Evolutionary conservation across 2,888 invertebrate genomes (phyloP).

Genomic region (Rhingia campestris): DNA sequence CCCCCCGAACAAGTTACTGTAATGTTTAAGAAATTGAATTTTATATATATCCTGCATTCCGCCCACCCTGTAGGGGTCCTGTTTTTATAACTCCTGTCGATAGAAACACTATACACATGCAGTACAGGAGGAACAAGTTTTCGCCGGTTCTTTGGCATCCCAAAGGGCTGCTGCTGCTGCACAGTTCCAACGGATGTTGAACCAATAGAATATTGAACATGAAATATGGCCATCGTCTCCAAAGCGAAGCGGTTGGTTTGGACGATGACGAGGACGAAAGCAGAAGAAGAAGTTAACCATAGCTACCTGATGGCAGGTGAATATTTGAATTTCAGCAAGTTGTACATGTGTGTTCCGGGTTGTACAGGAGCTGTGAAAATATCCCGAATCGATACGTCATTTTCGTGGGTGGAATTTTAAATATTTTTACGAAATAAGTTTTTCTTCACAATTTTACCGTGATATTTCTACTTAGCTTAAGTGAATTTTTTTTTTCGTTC

Average conservation of each 20-base stretch:
- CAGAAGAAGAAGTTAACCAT: conserved; percentile 49
- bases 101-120: conserved; percentile 4
- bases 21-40: conserved; percentile 74
- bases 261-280: conserved; percentile 49
- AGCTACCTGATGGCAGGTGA: conserved; percentile 62
- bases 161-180: conserved; percentile 22
- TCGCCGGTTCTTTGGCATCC: conserved; percentile 60
- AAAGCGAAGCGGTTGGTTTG: conserved; percentile 26
- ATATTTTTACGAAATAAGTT: conserved; percentile 69
- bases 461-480: conserved; percentile 72
- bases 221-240: conserved; percentile 57
- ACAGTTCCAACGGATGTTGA: conserved; percentile 56
- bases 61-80: not conserved
- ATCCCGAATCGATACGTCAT: conserved; percentile 64
- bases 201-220: conserved; percentile 72
- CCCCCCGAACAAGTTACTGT: conserved; percentile 62
- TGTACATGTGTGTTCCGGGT: conserved; percentile 1
- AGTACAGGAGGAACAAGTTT: conserved; percentile 41
- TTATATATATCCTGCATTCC: conserved; percentile 51
- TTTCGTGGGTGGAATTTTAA: conserved; percentile 69
- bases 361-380: conserved; percentile 36
- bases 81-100: not conserved
- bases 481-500: conserved; percentile 52
- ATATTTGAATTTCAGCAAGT: conserved; percentile 45
- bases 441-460: conserved; percentile 58